Base-by-base conservation (phyloP, 2,888 invertebrate species). In the Cenopis cana region DNA sequence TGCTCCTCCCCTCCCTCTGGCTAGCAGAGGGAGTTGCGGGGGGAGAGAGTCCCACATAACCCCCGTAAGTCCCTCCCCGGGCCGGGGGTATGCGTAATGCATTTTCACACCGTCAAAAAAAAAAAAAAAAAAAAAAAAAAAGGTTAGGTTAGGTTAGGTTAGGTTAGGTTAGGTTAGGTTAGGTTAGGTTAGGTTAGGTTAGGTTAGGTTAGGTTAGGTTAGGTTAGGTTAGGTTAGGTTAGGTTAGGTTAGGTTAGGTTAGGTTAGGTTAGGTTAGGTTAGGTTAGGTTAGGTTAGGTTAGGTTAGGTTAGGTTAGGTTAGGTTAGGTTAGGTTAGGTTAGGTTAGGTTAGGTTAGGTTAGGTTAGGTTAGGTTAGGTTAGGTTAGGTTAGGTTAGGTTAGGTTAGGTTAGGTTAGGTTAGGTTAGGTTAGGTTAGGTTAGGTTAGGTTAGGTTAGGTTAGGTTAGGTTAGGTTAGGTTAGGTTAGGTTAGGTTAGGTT, bases 371-470 rank as follows among this genome's bases (percentile, higher is more conserved):
- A 73, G 73, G 69, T 73, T 73, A 29, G 56, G 62, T 55, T 55
- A 69, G 55, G 62, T 61, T 61, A 61, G 68, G 55, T 68, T 61
- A 55, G 61, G 60, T 60, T 33, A 33, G 33, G 33, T 33, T 33
- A 33, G 33, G 33, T 33, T 33, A 33, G 33, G 33, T 33, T 33
- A 33, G 33, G 33, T 33, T 33, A 33, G 33, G 33, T 33, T 33
- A 33, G 33, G 33, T 33, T 33, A 68, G 68, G 68, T 69, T 69
- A 69, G 69, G 69, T 69, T 69, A 69, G 69, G 69, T 69, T 69
- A 69, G 69, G 66, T 73, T 72, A 73, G 72, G 72, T 73, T 69
- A 69, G 69, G 72, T 68, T 69, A 73, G 68, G 72, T 73, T 69
- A 73, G 72, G 68, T 73, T 68, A 69, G 69, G 69, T 68, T 69